Percentiles rank a stretch among this genome's conserved stretches.
phyloP scores from a whole-genome alignment of 2,888 invertebrate species.

The Mantis religiosa region DNA sequence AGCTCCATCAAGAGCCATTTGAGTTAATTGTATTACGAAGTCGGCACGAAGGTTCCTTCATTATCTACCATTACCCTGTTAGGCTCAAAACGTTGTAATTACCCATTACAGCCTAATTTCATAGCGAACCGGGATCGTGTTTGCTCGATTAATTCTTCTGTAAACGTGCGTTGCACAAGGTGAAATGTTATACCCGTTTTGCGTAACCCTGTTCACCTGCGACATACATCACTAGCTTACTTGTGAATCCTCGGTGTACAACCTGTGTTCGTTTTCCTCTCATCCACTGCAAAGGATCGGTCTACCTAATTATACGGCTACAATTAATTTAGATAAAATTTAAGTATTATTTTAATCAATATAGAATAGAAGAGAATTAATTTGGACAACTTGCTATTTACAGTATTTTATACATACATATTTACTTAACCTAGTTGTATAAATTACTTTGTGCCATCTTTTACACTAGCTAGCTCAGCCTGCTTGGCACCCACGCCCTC shows the following conservation, averaged over 20 bases:
- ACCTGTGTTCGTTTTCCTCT: not conserved
- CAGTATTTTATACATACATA: too few relatives aligned
- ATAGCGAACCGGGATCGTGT: not conserved
- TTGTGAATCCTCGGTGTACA: not conserved
- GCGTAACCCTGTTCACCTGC: not conserved
- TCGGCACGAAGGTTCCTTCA: not conserved
- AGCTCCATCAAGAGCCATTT: not conserved
- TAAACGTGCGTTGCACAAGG: not conserved
- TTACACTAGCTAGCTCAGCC: too few relatives aligned
- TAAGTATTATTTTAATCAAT: too few relatives aligned
- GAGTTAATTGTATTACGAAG: not conserved
- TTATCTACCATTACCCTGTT: not conserved
- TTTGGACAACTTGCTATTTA: too few relatives aligned
- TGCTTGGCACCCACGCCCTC: too few relatives aligned
- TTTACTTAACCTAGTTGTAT: too few relatives aligned
- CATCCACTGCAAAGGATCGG: too few relatives aligned
- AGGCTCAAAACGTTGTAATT: conserved; percentile 10
- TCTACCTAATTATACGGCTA: too few relatives aligned
- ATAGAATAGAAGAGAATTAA: too few relatives aligned
- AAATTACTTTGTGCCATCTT: too few relatives aligned
- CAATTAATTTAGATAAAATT: too few relatives aligned
- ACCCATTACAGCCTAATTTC: conserved; percentile 23
- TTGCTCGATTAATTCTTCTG: not conserved
- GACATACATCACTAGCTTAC: not conserved
- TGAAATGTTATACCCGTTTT: not conserved